Base-by-base conservation (phyloP, 2,888 invertebrate genomes). In the Cartodere bifasciata region DNA sequence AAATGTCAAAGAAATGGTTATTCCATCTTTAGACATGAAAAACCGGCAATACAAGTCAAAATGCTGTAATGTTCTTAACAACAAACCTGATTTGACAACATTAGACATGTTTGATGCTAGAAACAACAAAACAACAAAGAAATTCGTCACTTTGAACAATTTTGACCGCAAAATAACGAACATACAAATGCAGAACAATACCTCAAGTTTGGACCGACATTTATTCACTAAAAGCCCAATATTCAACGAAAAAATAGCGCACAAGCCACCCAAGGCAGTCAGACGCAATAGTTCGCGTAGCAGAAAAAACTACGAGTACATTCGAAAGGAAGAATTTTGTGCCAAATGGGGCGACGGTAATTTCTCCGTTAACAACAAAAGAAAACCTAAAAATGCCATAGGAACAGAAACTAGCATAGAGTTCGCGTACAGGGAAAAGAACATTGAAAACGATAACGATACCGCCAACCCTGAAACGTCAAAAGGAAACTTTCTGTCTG, bases 191-290 rank as follows among this genome's bases (percentile, higher is more conserved):
- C 47, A 46, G 14, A 54, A 48, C 20, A 46, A 51, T 16, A 61
- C 56, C 16, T 56, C 60, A 11, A 60, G 55, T 55, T 59, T 53
- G 50, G 68, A 56, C 48, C 42, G 61, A 11, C 60, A 61, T 46
- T 42, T 61, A 24, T 55, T 61, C 32, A 50, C 56, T 7, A 59
- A 64, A 56, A 47, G 62, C 48, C 41, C 63, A 45, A 39, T 55
- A 13, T 49, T 49, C 2, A 43, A 47, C 17, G 55, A 58, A 32
- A 57, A 56, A 46, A 73, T 80, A 1, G 72, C 74, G 1, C 80
- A 81, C 43, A 81, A 81, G 46, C 81, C 80, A 1, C 81, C 80
- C 0, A 78, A 80, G 51, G 76, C 78, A 1, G 68, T 72, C 1
- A 68, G 76, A 29, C 61, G 78, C 22, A 75, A 77, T 5, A 75